Evolutionary conservation across 2,797 vertebrate species (phyloP).

Genomic region (Leptodactylus fallax): DNA sequence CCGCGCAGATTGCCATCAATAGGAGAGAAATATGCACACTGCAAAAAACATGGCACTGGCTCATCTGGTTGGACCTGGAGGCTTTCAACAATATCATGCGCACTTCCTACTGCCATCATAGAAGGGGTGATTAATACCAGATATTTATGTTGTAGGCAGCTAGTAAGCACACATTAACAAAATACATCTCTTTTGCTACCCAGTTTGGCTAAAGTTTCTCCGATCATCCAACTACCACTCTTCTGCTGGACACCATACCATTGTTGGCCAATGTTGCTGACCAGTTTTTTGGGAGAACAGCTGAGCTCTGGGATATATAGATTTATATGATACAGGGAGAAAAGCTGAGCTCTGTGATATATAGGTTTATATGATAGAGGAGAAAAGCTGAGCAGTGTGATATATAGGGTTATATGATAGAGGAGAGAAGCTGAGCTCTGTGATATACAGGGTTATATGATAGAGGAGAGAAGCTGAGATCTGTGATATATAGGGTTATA

Average conservation of each 20-base stretch:
- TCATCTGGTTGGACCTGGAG: conserved; percentile 12
- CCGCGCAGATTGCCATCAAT: conserved; percentile 59
- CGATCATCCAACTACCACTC: background rate
- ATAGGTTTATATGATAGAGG: too few species aligned
- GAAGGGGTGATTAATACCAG: background rate
- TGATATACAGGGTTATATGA: too few species aligned
- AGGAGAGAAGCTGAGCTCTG: too few species aligned
- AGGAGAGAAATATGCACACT: conserved; percentile 33
- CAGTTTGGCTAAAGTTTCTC: background rate
- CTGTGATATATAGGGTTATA: too few species aligned
- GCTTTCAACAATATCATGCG: background rate
- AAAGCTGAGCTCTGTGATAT: too few species aligned
- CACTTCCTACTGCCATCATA: background rate
- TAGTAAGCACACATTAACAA: background rate
- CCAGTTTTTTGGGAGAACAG: too few species aligned
- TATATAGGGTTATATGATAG: too few species aligned
- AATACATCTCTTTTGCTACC: background rate
- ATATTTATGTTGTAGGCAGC: background rate
- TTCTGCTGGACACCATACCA: background rate
- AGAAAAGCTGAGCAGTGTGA: too few species aligned
- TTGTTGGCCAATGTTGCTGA: too few species aligned
- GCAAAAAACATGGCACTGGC: conserved; percentile 38
- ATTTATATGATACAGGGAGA: too few species aligned
- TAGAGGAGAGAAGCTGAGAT: too few species aligned
- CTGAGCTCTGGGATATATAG: too few species aligned